Base-by-base conservation (phyloP, 2,113 vertebrate genomes). In the Brachirus orientalis region DNA sequence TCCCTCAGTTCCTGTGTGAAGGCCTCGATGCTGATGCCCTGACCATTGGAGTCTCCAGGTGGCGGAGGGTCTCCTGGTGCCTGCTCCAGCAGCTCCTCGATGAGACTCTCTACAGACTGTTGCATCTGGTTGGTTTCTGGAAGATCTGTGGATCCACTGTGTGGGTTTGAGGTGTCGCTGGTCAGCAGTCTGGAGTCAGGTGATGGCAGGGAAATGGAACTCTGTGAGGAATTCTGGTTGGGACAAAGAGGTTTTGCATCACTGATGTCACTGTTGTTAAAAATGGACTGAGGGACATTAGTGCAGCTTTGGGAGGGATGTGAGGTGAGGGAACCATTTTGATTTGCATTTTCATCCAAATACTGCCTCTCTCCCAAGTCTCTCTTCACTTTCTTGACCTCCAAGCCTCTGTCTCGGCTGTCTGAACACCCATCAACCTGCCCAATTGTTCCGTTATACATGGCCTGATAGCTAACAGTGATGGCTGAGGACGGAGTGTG, bases 1-100 rank as follows among this genome's bases (percentile, higher is more conserved):
- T 95, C 94, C 6, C 71, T 92, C 63, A 98, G 93, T 82, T 98
- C 96, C 86, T 92, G 92, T 0, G 93, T 93, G 86, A 98, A 97
- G 11, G 93, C 91, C 86, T 98, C 96, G 0, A 97, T 94, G 87
- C 90, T 94, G 77, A 95, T 88, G 3, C 92, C 89, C 17, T 91
- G 81, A 5, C 92, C 91, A 0, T 92, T 90, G 0, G 86, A 47
- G 33, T 95, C 94, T 0, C 75, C 83, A 0, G 92, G 45, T 20
- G 60, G 75, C 55, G 72, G 86, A 0, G 83, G 38, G 22, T 94
- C 94, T 0, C 82, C 84, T 0, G 94, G 94, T 0, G 73, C 90
- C 0, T 86, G 91, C 68, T 94, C 94, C 57, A 95, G 81, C 47
- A 95, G 88, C 87, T 95, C 94, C 37, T 94, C 92, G 0, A 95